Evolutionary conservation across 2,113 vertebrate species (phyloP).

Genomic region (Ramphastos sulfuratus): DNA sequence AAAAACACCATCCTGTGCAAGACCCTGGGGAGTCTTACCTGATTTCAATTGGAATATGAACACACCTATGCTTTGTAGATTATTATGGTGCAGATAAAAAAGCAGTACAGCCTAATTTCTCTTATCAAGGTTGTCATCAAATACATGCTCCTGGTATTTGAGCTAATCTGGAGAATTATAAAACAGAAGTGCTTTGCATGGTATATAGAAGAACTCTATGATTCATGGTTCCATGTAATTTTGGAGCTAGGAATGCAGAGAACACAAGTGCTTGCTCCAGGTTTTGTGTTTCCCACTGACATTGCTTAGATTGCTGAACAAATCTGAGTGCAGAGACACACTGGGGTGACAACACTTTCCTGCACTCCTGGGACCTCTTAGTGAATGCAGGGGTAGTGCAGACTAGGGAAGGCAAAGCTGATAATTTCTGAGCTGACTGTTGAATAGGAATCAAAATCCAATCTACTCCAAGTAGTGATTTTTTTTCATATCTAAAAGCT

Average conservation of each 20-base stretch:
- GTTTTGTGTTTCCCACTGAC: not conserved
- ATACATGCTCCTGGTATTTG: not conserved
- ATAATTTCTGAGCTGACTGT: not conserved
- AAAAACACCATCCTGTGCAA: not conserved
- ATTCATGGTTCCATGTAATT: not conserved
- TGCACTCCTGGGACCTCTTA: not conserved
- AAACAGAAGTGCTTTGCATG: not conserved
- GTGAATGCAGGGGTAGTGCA: not conserved
- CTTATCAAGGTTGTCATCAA: not conserved
- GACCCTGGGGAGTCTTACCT: not conserved
- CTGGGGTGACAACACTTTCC: not conserved
- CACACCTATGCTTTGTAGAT: not conserved
- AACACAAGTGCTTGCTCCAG: not conserved
- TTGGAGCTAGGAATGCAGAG: not conserved
- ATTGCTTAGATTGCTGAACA: too few relatives aligned
- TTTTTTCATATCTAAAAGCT: not conserved
- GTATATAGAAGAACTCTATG: not conserved
- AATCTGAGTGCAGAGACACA: not conserved
- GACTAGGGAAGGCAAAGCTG: not conserved
- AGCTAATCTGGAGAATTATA: not conserved
- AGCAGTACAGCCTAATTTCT: not conserved
- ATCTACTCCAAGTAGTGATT: accelerated
- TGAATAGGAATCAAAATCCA: not conserved
- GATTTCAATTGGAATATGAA: not conserved
- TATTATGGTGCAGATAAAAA: not conserved